Conservation (phyloP, 1,140 invertebrate species). For the Pectinophora gossypiella region DNA sequence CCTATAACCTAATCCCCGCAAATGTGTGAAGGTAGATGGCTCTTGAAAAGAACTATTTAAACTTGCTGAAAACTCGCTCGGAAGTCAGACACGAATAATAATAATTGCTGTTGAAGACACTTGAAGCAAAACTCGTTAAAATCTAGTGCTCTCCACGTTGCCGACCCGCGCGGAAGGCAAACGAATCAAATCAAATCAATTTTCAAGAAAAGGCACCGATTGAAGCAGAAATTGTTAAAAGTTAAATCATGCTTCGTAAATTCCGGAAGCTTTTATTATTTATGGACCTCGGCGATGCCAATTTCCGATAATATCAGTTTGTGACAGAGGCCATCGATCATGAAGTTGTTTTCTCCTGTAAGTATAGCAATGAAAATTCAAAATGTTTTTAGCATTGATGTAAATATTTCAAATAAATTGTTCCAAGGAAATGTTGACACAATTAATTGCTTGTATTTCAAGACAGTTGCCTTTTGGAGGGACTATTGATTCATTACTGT, state of each 20-base stretch:
- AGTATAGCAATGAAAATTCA: too few relatives aligned
- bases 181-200: constrained; percentile 5
- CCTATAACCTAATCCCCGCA: too few relatives aligned
- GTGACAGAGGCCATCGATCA: background rate
- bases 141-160: constrained; percentile 34
- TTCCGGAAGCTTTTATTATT: background rate
- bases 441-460: too few relatives aligned
- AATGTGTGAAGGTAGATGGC: too few relatives aligned
- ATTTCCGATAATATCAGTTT: background rate
- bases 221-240: constrained; percentile 2
- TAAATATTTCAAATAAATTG: too few relatives aligned
- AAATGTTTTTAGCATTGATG: too few relatives aligned
- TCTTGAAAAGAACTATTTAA: constrained; percentile 31
- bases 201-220: background rate
- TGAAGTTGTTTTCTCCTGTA: too few relatives aligned
- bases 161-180: background rate
- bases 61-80: constrained; percentile 25
- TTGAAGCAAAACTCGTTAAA: constrained; percentile 50
- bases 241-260: background rate
- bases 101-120: constrained; percentile 18
- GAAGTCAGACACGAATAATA: constrained; percentile 23
- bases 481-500: too few relatives aligned
- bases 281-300: background rate
- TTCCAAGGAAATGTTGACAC: too few relatives aligned
- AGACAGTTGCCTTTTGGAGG: too few relatives aligned